Evolutionary conservation across 2,113 vertebrate genomes (phyloP).

Genomic region (Cisticola juncidis): DNA sequence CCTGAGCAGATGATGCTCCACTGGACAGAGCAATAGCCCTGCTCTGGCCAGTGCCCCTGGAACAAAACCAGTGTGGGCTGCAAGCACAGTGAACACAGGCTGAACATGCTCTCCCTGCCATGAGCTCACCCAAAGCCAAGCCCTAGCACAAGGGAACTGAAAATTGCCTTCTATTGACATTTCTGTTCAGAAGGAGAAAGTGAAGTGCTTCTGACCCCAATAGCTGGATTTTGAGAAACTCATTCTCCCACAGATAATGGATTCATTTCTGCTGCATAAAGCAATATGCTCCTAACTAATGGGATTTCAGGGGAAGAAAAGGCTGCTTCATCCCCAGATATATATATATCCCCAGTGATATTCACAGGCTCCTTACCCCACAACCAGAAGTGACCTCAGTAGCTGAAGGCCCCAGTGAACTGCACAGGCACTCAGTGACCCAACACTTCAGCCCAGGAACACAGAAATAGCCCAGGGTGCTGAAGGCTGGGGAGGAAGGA

Average conservation of each 20-base stretch:
- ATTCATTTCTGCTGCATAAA: background rate
- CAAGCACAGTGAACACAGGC: background rate
- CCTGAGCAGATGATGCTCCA: background rate
- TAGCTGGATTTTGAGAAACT: background rate
- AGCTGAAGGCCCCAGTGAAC: background rate
- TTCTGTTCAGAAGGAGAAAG: background rate
- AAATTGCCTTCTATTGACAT: background rate
- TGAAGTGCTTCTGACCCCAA: background rate
- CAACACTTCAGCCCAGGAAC: background rate
- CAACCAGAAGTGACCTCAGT: background rate
- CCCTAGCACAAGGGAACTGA: background rate
- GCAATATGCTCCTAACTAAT: background rate
- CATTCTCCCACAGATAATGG: background rate
- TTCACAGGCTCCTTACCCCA: background rate
- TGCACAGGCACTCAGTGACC: background rate
- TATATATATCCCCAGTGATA: too few relatives aligned
- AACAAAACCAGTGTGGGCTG: background rate
- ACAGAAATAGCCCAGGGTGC: background rate
- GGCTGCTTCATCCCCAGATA: background rate
- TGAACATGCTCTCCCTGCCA: background rate
- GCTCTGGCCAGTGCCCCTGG: background rate
- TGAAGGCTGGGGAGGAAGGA: background rate
- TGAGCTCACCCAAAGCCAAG: background rate
- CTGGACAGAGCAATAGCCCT: background rate
- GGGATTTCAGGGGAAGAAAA: background rate